Evolutionary conservation across 2,888 invertebrate species (phyloP).

Genomic region (Acanthosepion pharaonis): DNA sequence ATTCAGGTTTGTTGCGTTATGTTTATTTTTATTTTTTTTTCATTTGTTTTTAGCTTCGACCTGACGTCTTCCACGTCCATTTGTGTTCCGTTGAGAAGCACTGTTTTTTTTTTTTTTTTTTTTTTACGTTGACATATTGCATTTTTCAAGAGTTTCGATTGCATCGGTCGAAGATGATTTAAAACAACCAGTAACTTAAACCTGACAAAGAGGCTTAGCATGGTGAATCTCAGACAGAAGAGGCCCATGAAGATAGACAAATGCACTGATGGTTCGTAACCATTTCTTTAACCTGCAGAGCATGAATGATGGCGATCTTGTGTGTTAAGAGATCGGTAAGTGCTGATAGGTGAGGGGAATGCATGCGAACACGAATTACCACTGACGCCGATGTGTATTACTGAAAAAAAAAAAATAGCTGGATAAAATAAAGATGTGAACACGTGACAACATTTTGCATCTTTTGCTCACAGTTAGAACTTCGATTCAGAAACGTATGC

Average conservation of each 20-base stretch:
- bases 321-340: background rate
- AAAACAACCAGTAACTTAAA: constrained; percentile 33
- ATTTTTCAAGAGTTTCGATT: constrained; percentile 18
- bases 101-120: background rate
- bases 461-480: too few species aligned
- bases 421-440: background rate
- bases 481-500: background rate
- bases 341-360: background rate
- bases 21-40: background rate
- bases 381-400: background rate
- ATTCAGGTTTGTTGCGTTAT: background rate
- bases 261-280: background rate
- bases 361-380: background rate
- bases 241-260: background rate
- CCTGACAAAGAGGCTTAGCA: background rate
- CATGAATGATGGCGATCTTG: background rate
- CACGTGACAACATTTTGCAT: background rate
- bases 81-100: background rate
- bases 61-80: background rate
- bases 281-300: background rate
- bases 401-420: background rate
- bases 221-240: background rate
- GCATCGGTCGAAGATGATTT: constrained; percentile 16
- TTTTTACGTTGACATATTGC: background rate
- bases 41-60: background rate